These are phyloP conservation scores for Temnopleurus reevesii DNA, from an alignment of 53 echinoderm and acorn worm species.

Conservation along the genomic window DNA sequence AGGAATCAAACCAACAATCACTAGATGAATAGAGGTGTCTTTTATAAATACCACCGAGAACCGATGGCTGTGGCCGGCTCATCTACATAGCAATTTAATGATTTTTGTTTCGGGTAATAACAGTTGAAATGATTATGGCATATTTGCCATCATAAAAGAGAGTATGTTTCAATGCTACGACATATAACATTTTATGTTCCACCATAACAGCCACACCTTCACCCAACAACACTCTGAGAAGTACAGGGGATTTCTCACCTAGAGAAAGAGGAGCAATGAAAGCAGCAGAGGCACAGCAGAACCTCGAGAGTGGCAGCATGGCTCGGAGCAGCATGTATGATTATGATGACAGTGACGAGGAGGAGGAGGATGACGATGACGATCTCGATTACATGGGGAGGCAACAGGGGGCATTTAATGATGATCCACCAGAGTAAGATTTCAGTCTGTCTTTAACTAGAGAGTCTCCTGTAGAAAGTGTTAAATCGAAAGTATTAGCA, in stretches of 20 bases:
- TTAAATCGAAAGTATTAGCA: no score
- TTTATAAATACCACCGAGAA: no score
- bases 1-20: no score
- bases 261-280: conserved; percentile 11
- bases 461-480: no score
- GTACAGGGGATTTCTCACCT: conserved; percentile 21
- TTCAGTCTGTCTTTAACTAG: not conserved
- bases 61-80: no score
- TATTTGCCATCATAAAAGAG: no score
- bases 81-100: no score
- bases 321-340: conserved; percentile 95
- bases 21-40: no score
- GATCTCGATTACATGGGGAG: conserved; percentile 47
- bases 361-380: conserved; percentile 73
- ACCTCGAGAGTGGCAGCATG: conserved; percentile 73
- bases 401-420: conserved; percentile 2
- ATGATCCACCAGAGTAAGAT: conserved; percentile 66
- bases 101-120: no score
- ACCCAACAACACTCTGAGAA: conserved; percentile 55
- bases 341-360: conserved; percentile 89
- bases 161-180: no score
- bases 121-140: no score
- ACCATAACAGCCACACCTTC: conserved; percentile 64
- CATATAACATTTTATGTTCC: no score
- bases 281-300: not conserved